Percentiles rank a stretch among this genome's conserved stretches.
Conservation (phyloP, 2,113 vertebrate species). For the Antechinus flavipes region DNA sequence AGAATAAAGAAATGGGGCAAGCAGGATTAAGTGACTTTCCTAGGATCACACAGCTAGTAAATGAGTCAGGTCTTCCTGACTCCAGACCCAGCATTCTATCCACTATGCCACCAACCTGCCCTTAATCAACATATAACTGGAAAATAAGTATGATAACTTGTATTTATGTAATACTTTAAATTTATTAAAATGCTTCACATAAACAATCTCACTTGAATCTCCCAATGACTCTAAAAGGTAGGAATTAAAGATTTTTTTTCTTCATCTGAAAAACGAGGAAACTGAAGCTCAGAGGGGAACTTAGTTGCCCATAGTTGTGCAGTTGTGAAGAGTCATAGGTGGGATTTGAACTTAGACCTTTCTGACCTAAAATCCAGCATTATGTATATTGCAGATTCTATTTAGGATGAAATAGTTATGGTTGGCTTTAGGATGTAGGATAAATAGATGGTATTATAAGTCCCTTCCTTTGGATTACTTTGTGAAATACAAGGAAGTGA, state of each 20-base stretch:
- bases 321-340: not conserved
- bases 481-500: conserved; percentile 55
- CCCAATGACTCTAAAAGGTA: not conserved
- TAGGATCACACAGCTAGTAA: not conserved
- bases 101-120: not conserved
- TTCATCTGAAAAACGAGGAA: not conserved
- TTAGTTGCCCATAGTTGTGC: not conserved
- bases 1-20: not conserved
- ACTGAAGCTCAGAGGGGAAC: not conserved
- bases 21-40: not conserved
- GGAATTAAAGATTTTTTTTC: not conserved
- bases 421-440: not conserved
- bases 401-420: not conserved
- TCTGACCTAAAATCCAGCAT: not conserved
- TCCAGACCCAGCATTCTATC: not conserved
- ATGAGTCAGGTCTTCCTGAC: not conserved
- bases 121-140: not conserved
- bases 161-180: not conserved
- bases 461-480: conserved; percentile 16
- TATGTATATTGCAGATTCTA: not conserved
- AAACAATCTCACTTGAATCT: not conserved
- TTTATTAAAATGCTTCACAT: not conserved
- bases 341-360: not conserved
- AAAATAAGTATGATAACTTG: not conserved
- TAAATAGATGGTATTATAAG: not conserved